These are phyloP conservation scores for Oreochromis mossambicus DNA, from an alignment of 2,797 vertebrate species.

Conservation along the genomic window DNA sequence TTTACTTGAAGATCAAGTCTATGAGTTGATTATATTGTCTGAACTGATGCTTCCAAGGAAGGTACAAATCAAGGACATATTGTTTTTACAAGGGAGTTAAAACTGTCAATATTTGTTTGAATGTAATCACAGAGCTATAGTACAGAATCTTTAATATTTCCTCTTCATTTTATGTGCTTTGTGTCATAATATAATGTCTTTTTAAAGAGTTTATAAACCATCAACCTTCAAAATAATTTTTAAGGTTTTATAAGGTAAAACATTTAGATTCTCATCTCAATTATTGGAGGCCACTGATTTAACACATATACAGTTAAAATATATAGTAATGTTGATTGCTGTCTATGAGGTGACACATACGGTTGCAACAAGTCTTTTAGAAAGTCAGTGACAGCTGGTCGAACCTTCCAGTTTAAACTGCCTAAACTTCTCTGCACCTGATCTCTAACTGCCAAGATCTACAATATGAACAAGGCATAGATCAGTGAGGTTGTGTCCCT, in stretches of 20 bases:
- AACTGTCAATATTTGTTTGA: background rate
- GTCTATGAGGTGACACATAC: background rate
- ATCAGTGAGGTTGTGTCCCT: slow-evolving; percentile 11
- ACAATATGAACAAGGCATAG: slow-evolving; percentile 1
- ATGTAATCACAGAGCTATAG: background rate
- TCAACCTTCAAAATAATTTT: background rate
- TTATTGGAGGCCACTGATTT: background rate
- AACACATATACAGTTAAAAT: background rate
- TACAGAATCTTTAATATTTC: background rate
- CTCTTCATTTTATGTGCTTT: background rate
- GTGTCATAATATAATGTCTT: background rate
- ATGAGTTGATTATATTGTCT: background rate
- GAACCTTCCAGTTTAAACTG: background rate
- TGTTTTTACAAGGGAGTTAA: background rate
- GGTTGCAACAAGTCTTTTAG: background rate
- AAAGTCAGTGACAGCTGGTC: background rate
- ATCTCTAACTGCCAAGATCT: slow-evolving; percentile 11
- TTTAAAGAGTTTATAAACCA: background rate
- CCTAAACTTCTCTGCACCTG: slow-evolving; percentile 3
- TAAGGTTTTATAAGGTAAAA: background rate
- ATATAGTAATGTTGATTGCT: background rate
- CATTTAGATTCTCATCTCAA: background rate
- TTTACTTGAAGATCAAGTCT: background rate
- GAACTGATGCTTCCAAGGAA: background rate
- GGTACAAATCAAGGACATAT: background rate